Conservation (phyloP, 64 coral and sea anemone species). For the Trachythela sp. region DNA sequence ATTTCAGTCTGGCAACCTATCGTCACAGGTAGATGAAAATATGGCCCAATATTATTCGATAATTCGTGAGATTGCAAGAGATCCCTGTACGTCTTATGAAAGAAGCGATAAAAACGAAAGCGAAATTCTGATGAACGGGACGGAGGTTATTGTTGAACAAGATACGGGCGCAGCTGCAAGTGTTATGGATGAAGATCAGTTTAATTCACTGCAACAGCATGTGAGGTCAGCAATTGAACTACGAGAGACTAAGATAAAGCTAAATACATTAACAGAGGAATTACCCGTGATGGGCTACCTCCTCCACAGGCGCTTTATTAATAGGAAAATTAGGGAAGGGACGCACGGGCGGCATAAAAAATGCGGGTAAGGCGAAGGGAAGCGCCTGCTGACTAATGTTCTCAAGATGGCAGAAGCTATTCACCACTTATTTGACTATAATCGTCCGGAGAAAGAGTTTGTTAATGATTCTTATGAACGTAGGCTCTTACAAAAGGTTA, state of each 20-base stretch:
- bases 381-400: too few relatives aligned
- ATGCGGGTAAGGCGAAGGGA: too few relatives aligned
- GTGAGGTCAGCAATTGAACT: neutral
- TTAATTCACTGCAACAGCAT: neutral
- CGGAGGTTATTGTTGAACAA: conserved; percentile 23
- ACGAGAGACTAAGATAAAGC: neutral
- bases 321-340: too few relatives aligned
- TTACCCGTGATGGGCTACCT: neutral
- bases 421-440: too few relatives aligned
- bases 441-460: too few relatives aligned
- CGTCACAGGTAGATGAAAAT: neutral
- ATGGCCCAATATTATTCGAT: neutral
- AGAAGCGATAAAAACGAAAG: conserved; percentile 18
- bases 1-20: neutral
- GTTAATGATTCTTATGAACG: too few relatives aligned
- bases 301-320: too few relatives aligned
- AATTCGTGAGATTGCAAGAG: neutral
- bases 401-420: too few relatives aligned
- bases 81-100: conserved; percentile 22
- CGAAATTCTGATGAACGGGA: conserved; percentile 39
- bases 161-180: conserved; percentile 41
- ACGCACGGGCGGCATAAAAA: too few relatives aligned
- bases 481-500: too few relatives aligned
- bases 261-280: neutral
- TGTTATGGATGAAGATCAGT: conserved; percentile 45